Conservation (phyloP, 2,797 vertebrate species). For the Galago senegalensis region DNA sequence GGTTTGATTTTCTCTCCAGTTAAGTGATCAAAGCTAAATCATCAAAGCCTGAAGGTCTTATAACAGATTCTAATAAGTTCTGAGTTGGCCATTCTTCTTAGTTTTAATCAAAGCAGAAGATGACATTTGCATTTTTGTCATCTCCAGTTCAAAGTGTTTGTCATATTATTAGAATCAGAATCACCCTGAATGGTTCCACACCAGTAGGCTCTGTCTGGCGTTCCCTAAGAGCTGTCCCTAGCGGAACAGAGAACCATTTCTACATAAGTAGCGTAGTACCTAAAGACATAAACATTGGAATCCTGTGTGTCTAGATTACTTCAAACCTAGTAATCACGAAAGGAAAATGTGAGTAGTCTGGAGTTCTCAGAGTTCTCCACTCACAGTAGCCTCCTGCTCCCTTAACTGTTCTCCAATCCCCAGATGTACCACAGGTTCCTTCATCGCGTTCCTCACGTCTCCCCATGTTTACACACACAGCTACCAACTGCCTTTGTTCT, state of each 20-base stretch:
- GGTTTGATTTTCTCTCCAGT: conserved; percentile 66
- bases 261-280: not conserved
- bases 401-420: not conserved
- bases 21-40: conserved; percentile 65
- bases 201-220: not conserved
- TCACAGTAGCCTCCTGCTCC: not conserved
- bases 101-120: conserved; percentile 69
- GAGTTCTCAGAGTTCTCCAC: not conserved
- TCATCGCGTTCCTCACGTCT: not conserved
- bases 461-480: not conserved
- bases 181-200: not conserved
- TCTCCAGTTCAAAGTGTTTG: conserved; percentile 74
- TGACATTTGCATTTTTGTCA: conserved; percentile 70
- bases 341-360: not conserved
- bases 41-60: conserved; percentile 60
- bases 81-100: conserved; percentile 45
- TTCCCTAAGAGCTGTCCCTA: not conserved
- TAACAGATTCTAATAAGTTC: conserved; percentile 52
- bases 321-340: not conserved
- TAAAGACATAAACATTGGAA: not conserved
- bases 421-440: not conserved
- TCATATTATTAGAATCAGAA: conserved; percentile 52
- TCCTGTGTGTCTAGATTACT: not conserved
- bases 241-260: not conserved
- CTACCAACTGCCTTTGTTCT: not conserved